Conservation (phyloP, 2,888 invertebrate genomes). For the Luperina nickerlii region DNA sequence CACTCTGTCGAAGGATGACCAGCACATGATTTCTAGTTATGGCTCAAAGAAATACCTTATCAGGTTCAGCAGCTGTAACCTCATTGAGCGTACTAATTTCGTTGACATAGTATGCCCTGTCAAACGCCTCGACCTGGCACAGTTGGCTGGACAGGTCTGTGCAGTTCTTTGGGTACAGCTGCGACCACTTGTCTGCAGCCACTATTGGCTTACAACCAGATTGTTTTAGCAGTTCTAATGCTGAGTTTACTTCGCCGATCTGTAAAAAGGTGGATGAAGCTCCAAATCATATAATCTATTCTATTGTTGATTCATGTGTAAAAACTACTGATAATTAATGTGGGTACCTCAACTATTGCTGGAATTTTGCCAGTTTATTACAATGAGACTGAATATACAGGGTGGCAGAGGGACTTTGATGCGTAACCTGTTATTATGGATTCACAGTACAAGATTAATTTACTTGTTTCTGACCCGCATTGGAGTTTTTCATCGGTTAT, state of each 20-base stretch:
- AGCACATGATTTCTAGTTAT: background rate
- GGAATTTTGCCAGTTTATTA: background rate
- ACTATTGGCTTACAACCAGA: constrained; percentile 74
- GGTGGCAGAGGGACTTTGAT: too few species aligned
- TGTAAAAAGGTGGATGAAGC: constrained; percentile 45
- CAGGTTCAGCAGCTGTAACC: constrained; percentile 18
- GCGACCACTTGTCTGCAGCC: constrained; percentile 78
- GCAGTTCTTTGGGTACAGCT: constrained; percentile 80
- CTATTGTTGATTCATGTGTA: background rate
- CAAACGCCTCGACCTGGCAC: constrained; percentile 76
- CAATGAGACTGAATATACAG: background rate
- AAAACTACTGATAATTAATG: background rate
- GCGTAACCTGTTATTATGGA: too few species aligned
- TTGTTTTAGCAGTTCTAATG: constrained; percentile 80
- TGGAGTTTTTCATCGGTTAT: too few species aligned
- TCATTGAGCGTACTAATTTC: constrained; percentile 72
- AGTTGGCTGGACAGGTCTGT: constrained; percentile 79
- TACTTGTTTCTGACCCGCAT: too few species aligned
- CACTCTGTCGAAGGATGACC: background rate
- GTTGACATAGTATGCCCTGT: constrained; percentile 76
- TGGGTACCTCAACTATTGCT: background rate
- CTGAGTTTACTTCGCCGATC: constrained; percentile 81
- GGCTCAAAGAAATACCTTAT: constrained; percentile 7
- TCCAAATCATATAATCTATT: background rate
- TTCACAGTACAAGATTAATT: too few species aligned